phyloP scores from a whole-genome alignment of 2,888 invertebrate species.

The Drosophila cognata region DNA sequence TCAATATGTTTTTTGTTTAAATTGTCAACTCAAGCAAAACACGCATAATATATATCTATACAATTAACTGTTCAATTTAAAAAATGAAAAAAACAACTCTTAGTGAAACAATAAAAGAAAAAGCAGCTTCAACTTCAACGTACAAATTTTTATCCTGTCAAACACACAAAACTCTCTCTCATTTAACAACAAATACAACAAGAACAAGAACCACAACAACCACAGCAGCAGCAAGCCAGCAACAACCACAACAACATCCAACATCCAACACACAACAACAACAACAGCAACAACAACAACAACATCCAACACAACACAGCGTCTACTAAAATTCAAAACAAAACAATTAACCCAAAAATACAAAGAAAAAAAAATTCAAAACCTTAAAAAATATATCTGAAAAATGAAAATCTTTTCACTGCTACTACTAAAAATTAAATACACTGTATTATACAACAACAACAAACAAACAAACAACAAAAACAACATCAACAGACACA shows the following conservation, averaged over 20 bases:
- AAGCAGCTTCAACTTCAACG: slow-evolving; percentile 49
- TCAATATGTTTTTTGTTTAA: slow-evolving; percentile 27
- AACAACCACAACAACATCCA: slow-evolving; percentile 36
- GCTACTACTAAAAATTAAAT: slow-evolving; percentile 67
- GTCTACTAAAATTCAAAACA: slow-evolving; percentile 37
- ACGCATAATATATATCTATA: slow-evolving; percentile 36
- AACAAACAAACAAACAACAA: slow-evolving; percentile 33
- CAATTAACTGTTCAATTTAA: slow-evolving; percentile 15
- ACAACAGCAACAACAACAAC: slow-evolving; percentile 16
- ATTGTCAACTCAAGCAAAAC: slow-evolving; percentile 30
- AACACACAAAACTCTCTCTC: slow-evolving; percentile 47
- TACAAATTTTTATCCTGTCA: slow-evolving; percentile 52
- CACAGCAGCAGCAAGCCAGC: slow-evolving; percentile 36
- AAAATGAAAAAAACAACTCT: slow-evolving; percentile 2
- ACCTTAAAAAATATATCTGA: slow-evolving; percentile 22
- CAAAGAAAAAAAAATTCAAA: slow-evolving; percentile 2
- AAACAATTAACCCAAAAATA: slow-evolving; percentile 52
- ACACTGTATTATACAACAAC: slow-evolving; percentile 66
- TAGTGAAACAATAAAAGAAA: slow-evolving; percentile 25
- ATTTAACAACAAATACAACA: slow-evolving; percentile 37
- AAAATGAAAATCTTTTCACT: slow-evolving; percentile 28
- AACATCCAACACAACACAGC: slow-evolving; percentile 31
- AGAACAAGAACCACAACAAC: slow-evolving; percentile 29
- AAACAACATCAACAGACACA: slow-evolving; percentile 48
- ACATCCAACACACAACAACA: slow-evolving; percentile 36